Base-by-base conservation (phyloP, 2,113 vertebrate species). In the Burhinus oedicnemus region DNA sequence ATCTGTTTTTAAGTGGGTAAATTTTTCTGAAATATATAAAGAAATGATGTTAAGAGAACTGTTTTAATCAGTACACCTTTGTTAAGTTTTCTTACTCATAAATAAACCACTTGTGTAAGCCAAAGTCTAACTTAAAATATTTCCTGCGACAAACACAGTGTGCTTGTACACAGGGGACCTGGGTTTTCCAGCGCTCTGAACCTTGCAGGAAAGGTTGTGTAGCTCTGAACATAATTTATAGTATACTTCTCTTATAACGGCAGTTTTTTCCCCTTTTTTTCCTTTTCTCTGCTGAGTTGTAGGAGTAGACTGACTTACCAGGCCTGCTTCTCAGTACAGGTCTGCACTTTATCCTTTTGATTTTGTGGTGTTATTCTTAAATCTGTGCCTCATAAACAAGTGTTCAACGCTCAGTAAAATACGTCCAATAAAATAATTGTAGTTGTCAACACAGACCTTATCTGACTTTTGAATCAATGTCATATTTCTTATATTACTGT, bases 371-470 rank as follows among this genome's bases (percentile, higher is more conserved):
- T 95, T 97, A 54, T 70, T 81, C 90, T 87, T 93, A 68, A 96
- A 87, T 95, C 74, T 29, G 6, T 93, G 92, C 89, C 97, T 97
- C 87, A 69, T 91, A 85, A 95, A 82, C 70, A 90, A 85, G 20
- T 91, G 76, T 93, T 97, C 92, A 91, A 66, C 95, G 83, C 86
- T 97, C 87, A 74, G 82, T 80, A 94, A 96, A 90, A 65, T 90
- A 87, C 38, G 70, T 87, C 89, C 86, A 97, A 97, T 97, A 91
- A 98, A 98, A 96, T 68, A 97, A 94, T 92, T 91, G 58, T 68
- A 87, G 72, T 86, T n/a, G n/a, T 84, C 83, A 95, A 75, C 66
- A 97, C 64, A 91, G 87, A 92, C n/a, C 60, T 97, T 84, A 87
- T 54, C 83, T 97, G 83, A 92, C 68, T 95, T 95, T 85, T 91